Evolutionary conservation across 2,888 invertebrate genomes (phyloP).

Genomic region (Ophion costatus): DNA sequence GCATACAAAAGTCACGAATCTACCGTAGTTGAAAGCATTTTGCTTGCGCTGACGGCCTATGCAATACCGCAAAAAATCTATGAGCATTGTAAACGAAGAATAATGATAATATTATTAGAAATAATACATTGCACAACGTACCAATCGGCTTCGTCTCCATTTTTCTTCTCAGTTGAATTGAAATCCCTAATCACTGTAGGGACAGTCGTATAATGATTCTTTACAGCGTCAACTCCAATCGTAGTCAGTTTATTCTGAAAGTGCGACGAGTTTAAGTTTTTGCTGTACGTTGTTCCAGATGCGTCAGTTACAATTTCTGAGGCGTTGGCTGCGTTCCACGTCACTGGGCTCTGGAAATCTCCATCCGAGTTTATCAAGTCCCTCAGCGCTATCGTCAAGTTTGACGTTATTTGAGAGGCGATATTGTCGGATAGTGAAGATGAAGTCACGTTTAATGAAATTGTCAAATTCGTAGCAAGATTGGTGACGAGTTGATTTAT

Average conservation of each 20-base stretch:
- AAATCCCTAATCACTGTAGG: constrained; percentile 56
- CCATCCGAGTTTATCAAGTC: constrained; percentile 66
- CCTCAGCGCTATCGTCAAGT: constrained; percentile 72
- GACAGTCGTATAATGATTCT: constrained; percentile 59
- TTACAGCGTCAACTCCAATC: constrained; percentile 47
- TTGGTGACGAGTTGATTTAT: constrained; percentile 71
- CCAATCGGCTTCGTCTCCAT: constrained; percentile 51
- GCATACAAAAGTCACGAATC: no score
- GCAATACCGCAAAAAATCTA: not conserved
- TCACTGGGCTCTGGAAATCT: constrained; percentile 55
- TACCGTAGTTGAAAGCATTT: no score
- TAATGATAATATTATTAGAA: not conserved
- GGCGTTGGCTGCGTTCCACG: constrained; percentile 46
- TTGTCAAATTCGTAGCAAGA: constrained; percentile 72
- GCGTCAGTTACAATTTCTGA: constrained; percentile 50
- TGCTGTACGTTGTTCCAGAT: constrained; percentile 48
- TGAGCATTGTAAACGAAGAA: not conserved
- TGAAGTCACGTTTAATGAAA: constrained; percentile 70
- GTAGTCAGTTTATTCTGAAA: constrained; percentile 20
- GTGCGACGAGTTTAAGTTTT: constrained; percentile 45
- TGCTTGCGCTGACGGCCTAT: no score
- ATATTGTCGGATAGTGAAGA: constrained; percentile 69
- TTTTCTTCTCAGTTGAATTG: constrained; percentile 20
- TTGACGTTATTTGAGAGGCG: constrained; percentile 63
- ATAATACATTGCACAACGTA: constrained; percentile 21